Evolutionary conservation across 2,888 invertebrate species (phyloP).

Genomic region (Drosophila subquinaria): DNA sequence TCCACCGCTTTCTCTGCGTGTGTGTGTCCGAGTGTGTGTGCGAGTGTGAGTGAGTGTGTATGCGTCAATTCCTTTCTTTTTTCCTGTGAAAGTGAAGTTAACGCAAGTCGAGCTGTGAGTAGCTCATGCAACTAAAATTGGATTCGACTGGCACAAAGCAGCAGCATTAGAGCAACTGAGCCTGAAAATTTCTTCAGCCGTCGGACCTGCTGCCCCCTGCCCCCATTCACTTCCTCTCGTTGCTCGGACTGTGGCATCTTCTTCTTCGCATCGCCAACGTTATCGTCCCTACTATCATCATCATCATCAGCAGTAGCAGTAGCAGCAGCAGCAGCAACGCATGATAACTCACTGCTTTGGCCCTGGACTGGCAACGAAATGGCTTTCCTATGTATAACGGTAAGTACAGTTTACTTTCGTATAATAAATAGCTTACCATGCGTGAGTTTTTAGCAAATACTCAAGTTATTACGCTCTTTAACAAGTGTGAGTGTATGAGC

Average conservation of each 20-base stretch:
- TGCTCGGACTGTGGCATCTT: constrained; percentile 15
- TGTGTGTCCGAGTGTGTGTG: constrained; percentile 6
- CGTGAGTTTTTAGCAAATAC: constrained; percentile 1
- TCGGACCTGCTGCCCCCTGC: constrained; percentile 11
- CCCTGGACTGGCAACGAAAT: constrained; percentile 79
- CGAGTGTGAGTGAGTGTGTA: constrained; percentile 1
- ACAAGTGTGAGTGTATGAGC: neutral
- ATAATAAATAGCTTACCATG: constrained; percentile 22
- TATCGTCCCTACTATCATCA: constrained; percentile 26
- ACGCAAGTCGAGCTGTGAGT: constrained; percentile 47
- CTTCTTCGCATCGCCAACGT: constrained; percentile 14
- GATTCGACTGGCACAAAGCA: constrained; percentile 70
- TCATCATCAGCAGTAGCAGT: constrained; percentile 18
- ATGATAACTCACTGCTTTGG: constrained; percentile 69
- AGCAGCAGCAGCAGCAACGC: constrained; percentile 41
- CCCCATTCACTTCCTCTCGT: neutral
- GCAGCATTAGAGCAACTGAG: constrained; percentile 51
- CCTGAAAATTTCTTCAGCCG: constrained; percentile 49
- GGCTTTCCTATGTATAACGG: constrained; percentile 74
- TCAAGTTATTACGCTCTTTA: constrained; percentile 2
- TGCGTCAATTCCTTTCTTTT: constrained; percentile 10
- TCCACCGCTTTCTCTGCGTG: constrained; percentile 17
- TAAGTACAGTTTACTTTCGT: constrained; percentile 50
- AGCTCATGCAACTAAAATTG: constrained; percentile 72
- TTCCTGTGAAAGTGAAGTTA: constrained; percentile 50